Conservation (phyloP, 2,888 invertebrate species). For the Rhagonycha lutea region DNA sequence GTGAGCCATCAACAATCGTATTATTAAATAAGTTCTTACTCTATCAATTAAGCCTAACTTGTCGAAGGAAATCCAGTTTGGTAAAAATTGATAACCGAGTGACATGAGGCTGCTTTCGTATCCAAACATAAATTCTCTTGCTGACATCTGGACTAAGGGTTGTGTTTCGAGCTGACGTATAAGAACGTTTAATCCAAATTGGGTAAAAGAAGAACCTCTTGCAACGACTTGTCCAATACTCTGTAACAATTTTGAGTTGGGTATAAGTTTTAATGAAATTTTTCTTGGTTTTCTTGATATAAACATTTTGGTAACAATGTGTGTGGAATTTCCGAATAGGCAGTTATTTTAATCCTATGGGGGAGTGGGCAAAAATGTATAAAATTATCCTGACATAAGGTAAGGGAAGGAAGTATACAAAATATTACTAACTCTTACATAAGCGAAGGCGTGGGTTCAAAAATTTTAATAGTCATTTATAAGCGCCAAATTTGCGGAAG, state of each 20-base stretch:
- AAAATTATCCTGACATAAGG: too few species aligned
- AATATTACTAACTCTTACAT: too few species aligned
- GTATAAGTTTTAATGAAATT: background rate
- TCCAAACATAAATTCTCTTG: slow-evolving; percentile 88
- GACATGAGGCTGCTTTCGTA: slow-evolving; percentile 81
- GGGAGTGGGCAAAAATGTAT: too few species aligned
- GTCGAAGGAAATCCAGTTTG: slow-evolving; percentile 84
- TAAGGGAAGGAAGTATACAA: too few species aligned
- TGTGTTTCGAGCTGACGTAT: slow-evolving; percentile 69
- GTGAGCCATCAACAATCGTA: background rate
- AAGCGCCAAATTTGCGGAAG: too few species aligned
- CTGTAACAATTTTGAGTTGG: slow-evolving; percentile 57
- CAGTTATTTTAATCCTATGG: too few species aligned
- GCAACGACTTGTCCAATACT: slow-evolving; percentile 80
- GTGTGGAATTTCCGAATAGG: too few species aligned
- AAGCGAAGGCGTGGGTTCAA: too few species aligned
- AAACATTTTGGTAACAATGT: too few species aligned
- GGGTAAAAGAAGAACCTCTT: slow-evolving; percentile 65
- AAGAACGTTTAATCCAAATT: slow-evolving; percentile 72
- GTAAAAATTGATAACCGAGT: slow-evolving; percentile 80
- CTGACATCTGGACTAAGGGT: slow-evolving; percentile 80
- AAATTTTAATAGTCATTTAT: too few species aligned
- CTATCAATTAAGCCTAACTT: slow-evolving; percentile 87
- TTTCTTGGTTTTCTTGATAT: background rate
- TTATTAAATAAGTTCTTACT: slow-evolving; percentile 58